These are phyloP conservation scores for Uromys caudimaculatus DNA, from an alignment of 2,797 vertebrate genomes.

Conservation along the genomic window DNA sequence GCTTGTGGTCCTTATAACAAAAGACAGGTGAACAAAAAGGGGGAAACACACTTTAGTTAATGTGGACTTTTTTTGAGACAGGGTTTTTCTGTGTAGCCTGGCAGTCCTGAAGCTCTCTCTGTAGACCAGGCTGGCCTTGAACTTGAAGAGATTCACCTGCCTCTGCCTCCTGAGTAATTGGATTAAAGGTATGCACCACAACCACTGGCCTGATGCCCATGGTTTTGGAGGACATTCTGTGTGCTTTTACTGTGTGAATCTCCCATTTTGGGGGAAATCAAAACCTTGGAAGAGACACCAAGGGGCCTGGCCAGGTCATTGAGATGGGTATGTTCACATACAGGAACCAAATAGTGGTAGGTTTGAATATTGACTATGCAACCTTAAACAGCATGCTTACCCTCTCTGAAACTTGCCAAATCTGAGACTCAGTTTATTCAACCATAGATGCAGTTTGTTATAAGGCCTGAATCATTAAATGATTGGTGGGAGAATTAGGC, in stretches of 20 bases:
- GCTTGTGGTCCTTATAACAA: background rate
- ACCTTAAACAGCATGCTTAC: background rate
- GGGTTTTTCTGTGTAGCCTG: too few relatives aligned
- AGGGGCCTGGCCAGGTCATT: background rate
- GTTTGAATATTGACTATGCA: background rate
- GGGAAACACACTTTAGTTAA: background rate
- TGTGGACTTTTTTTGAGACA: background rate
- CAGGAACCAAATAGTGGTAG: background rate
- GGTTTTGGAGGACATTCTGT: background rate
- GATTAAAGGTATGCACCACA: too few relatives aligned
- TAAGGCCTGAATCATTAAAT: background rate
- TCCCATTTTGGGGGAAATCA: background rate
- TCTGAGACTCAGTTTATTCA: slow-evolving; percentile 30
- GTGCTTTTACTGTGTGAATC: background rate
- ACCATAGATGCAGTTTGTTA: background rate
- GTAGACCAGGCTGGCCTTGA: too few relatives aligned
- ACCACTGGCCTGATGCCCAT: background rate
- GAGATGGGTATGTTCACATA: background rate
- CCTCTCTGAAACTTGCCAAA: background rate
- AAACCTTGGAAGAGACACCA: slow-evolving; percentile 37
- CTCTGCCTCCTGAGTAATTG: too few relatives aligned
- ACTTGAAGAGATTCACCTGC: too few relatives aligned
- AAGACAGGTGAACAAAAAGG: background rate
- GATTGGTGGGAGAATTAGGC: background rate
- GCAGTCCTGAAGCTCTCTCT: too few relatives aligned